Conservation (phyloP, 2,888 invertebrate species). For the Heliconius ismenius region DNA sequence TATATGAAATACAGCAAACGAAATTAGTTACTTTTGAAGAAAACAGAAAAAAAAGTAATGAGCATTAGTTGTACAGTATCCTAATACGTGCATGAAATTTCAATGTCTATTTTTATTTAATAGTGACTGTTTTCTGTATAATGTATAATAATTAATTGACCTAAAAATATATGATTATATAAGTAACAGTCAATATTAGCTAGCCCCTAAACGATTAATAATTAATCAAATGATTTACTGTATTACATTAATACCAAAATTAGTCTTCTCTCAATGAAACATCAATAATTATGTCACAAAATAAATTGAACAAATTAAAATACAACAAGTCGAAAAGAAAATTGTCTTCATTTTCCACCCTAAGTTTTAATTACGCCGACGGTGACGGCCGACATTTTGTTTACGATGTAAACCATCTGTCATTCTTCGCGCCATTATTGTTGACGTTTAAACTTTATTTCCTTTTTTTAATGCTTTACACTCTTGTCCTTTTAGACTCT, state of each 20-base stretch:
- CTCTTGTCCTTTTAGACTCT: conserved; percentile 55
- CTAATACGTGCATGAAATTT: too few species aligned
- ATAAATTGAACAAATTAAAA: conserved; percentile 34
- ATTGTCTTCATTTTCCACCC: conserved; percentile 49
- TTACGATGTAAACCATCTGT: conserved; percentile 75
- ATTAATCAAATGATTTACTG: not conserved
- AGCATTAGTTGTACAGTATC: too few species aligned
- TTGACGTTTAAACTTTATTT: conserved; percentile 55
- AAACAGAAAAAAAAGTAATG: too few species aligned
- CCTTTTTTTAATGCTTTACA: conserved; percentile 50
- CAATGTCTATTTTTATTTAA: too few species aligned
- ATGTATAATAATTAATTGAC: too few species aligned
- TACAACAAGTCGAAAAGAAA: conserved; percentile 43
- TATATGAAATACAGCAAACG: too few species aligned
- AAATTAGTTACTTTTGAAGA: too few species aligned
- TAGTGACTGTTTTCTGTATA: too few species aligned
- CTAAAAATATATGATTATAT: too few species aligned
- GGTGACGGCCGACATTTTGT: conserved; percentile 70
- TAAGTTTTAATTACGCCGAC: conserved; percentile 56
- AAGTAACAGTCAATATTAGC: not conserved
- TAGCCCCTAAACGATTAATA: not conserved
- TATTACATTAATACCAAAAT: not conserved
- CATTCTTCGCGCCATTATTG: conserved; percentile 59
- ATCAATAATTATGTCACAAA: conserved; percentile 24
- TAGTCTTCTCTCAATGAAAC: conserved; percentile 17